Percentiles rank a stretch among this genome's conserved stretches.
Evolutionary conservation across 2,888 invertebrate species (phyloP).

Genomic region (Silvanus unidentatus): DNA sequence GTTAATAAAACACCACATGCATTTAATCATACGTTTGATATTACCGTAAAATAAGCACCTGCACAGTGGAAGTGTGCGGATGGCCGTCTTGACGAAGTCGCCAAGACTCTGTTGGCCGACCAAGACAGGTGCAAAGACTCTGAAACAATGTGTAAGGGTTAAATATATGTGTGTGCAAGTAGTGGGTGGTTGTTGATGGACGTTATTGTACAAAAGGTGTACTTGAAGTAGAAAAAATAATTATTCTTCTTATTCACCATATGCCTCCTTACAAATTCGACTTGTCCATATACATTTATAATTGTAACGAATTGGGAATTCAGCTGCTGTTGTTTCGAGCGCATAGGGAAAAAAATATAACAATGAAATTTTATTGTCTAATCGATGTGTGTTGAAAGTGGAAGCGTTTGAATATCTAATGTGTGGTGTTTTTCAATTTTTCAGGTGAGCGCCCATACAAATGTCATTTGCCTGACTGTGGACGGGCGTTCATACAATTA

Average conservation of each 20-base stretch:
- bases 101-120: slow-evolving; percentile 21
- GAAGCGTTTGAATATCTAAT: slow-evolving; percentile 7
- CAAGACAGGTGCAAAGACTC: slow-evolving; percentile 22
- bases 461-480: slow-evolving; percentile 93
- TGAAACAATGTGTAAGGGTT: slow-evolving; percentile 23
- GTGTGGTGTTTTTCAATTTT: slow-evolving; percentile 32
- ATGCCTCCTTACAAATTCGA: slow-evolving; percentile 13
- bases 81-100: slow-evolving; percentile 9
- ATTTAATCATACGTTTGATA: slow-evolving; percentile 18
- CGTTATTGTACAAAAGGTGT: slow-evolving; percentile 27
- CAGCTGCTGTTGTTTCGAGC: slow-evolving; percentile 1
- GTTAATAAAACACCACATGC: slow-evolving; percentile 18
- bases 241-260: slow-evolving; percentile 29
- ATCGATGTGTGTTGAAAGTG: background rate
- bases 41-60: slow-evolving; percentile 17
- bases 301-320: background rate
- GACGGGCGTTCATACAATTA: slow-evolving; percentile 92
- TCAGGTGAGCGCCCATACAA: slow-evolving; percentile 95
- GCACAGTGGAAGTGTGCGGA: slow-evolving; percentile 20
- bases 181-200: slow-evolving; percentile 25
- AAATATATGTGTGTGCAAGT: slow-evolving; percentile 17
- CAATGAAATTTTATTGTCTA: slow-evolving; percentile 1
- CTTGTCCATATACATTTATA: background rate
- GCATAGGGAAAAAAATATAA: no score
- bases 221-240: slow-evolving; percentile 28